Evolutionary conservation across 2,888 invertebrate genomes (phyloP), one percentile per base, ranked within the genome.

Genomic region (Pandemis cinnamomeana): DNA sequence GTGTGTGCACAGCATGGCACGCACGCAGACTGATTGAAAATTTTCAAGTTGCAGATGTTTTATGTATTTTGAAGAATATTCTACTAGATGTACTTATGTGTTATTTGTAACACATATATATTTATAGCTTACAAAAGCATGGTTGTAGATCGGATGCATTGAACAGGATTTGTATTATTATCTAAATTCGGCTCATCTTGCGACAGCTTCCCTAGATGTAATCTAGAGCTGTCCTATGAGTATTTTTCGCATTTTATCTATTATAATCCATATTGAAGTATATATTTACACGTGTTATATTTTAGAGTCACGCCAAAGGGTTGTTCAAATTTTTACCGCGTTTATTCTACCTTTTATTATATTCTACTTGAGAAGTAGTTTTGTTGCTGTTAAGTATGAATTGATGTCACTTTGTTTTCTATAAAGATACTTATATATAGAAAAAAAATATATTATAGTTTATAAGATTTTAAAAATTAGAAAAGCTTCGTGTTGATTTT

Each of bases 1-100:
- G 78, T 77, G 75, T 75, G 69, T 76, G 75, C 67, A 70, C 20
- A 72, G 62, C 70, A 67, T 61, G 77, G 76, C 78, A 80, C 80
- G 82, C 82, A 82, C 79, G 78, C 80, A 79, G 83, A 86, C 83
- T 86, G 85, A 84, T 80, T 80, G 82, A 78, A 77, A 81, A 80
- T 83, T 84, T 83, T 80, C 81, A 80, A 83, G 82, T 82, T 79
- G 75, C 77, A 76, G 44, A 61, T 67, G 70, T 75, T 71, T 67
- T 63, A 67, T 62, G 67, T 55, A 69, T 75, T 75, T 68, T 48
- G 41, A 64, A 67, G 46, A 62, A 44, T 67, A 61, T 51, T 62
- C 53, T 15, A 70, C 63, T 69, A 7, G 7, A 60, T 27, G 48
- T 60, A 68, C 63, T 64, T 51, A 53, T 70, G 60, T 69, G 69